Evolutionary conservation across 2,113 vertebrate genomes (phyloP).

Genomic region (Phylloscopus whistleri): DNA sequence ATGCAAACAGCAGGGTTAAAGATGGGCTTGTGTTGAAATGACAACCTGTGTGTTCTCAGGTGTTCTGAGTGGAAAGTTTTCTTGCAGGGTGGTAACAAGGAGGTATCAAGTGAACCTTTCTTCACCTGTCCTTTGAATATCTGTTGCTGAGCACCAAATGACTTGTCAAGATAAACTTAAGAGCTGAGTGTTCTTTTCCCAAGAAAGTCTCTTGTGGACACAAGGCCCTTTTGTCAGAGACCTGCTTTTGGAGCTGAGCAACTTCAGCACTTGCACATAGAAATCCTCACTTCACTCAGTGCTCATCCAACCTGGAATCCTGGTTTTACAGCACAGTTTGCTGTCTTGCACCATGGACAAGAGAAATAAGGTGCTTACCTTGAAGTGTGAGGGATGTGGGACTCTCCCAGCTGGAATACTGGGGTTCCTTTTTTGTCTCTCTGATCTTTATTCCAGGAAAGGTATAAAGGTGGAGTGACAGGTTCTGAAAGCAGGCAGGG

Average conservation of each 20-base stretch:
- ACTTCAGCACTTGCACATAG: background rate
- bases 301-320: background rate
- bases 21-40: background rate
- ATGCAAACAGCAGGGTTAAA: background rate
- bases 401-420: background rate
- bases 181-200: background rate
- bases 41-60: background rate
- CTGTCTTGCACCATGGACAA: background rate
- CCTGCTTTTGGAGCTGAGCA: background rate
- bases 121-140: background rate
- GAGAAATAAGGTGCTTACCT: background rate
- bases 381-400: background rate
- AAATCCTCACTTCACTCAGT: background rate
- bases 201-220: background rate
- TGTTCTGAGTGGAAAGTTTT: background rate
- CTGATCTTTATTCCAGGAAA: background rate
- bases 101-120: background rate
- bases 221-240: background rate
- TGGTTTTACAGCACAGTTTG: background rate
- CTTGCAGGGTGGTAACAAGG: background rate
- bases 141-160: background rate
- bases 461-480: background rate
- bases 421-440: background rate
- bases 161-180: background rate
- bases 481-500: background rate